These are phyloP conservation scores for Corythucha ciliata DNA, from an alignment of 2,888 invertebrate species.

Conservation along the genomic window DNA sequence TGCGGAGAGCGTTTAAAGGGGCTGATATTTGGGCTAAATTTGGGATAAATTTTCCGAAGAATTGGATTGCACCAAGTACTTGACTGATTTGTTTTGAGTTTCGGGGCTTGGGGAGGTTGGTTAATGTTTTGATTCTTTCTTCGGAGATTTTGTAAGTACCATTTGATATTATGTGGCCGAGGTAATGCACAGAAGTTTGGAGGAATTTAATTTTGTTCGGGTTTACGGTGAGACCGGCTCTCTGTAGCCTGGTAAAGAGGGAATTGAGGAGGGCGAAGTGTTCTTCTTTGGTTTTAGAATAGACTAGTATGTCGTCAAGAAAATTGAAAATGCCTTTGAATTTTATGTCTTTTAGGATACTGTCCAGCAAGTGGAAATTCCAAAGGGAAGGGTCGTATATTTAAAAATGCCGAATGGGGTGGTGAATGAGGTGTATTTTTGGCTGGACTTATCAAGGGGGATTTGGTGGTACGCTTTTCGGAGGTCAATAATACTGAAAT, in stretches of 20 bases:
- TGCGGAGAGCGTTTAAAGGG: too few species aligned
- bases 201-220: slow-evolving; percentile 30
- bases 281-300: slow-evolving; percentile 19
- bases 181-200: slow-evolving; percentile 9
- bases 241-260: slow-evolving; percentile 24
- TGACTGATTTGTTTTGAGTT: slow-evolving; percentile 10
- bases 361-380: slow-evolving; percentile 25
- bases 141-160: slow-evolving; percentile 3
- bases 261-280: slow-evolving; percentile 21
- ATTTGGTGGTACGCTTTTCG: slow-evolving; percentile 28
- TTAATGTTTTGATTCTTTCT: neutral
- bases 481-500: slow-evolving; percentile 24
- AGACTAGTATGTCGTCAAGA: slow-evolving; percentile 27
- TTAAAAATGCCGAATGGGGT: slow-evolving; percentile 20
- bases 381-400: slow-evolving; percentile 26
- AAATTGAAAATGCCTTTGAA: slow-evolving; percentile 26
- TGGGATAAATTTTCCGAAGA: too few species aligned
- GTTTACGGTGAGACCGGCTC: slow-evolving; percentile 32
- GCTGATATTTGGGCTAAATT: too few species aligned
- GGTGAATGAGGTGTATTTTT: slow-evolving; percentile 19
- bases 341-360: slow-evolving; percentile 24
- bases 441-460: slow-evolving; percentile 3
- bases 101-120: slow-evolving; percentile 2
- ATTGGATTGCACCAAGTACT: slow-evolving; percentile 15
- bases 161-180: slow-evolving; percentile 20